phyloP scores from a whole-genome alignment of 2,113 vertebrate genomes.

The Lathamus discolor region DNA sequence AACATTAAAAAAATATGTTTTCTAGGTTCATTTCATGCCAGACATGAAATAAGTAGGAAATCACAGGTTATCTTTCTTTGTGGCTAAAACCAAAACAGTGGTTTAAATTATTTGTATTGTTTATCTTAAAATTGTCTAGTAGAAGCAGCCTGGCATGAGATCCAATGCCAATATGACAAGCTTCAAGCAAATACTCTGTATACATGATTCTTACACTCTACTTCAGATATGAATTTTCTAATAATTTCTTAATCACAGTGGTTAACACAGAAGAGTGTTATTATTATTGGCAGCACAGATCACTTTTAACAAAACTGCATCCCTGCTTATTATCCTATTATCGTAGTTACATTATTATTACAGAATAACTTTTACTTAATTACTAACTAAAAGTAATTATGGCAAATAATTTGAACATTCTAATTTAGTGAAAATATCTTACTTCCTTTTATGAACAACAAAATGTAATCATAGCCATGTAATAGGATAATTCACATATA shows the following conservation, averaged over 20 bases:
- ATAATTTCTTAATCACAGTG: neutral
- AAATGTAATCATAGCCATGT: neutral
- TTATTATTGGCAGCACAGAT: neutral
- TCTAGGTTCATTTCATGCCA: neutral
- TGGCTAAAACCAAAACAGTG: neutral
- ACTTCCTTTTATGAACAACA: neutral
- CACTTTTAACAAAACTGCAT: neutral
- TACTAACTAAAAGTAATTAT: neutral
- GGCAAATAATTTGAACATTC: neutral
- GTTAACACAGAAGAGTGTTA: neutral
- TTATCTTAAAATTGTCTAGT: neutral
- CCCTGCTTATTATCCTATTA: slow-evolving; percentile 9
- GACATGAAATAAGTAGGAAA: neutral
- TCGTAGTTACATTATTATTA: neutral
- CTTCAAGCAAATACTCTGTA: neutral
- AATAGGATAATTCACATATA: neutral
- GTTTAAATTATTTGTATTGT: neutral
- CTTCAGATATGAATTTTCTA: neutral
- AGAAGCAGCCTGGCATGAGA: neutral
- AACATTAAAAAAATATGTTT: neutral
- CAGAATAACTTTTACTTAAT: slow-evolving; percentile 17
- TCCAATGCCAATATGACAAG: neutral
- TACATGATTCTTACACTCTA: neutral
- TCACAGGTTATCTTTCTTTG: neutral
- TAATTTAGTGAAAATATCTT: neutral